These are phyloP conservation scores for Caloenas nicobarica DNA, from an alignment of 2,113 vertebrate genomes.

Conservation along the genomic window DNA sequence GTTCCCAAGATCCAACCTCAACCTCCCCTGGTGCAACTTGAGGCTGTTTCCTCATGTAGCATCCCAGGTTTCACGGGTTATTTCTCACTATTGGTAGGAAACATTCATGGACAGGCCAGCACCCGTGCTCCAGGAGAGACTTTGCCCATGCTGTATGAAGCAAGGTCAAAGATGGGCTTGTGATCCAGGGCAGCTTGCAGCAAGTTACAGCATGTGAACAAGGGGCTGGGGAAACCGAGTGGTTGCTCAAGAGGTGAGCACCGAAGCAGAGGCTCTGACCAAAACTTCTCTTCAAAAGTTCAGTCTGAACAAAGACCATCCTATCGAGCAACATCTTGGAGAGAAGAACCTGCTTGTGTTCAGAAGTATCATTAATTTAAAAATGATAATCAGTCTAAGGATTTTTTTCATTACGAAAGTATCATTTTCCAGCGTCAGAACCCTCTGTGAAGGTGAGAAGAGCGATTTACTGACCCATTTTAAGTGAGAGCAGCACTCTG, in stretches of 20 bases:
- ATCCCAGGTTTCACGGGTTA: neutral
- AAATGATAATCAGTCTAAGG: neutral
- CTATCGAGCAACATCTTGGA: neutral
- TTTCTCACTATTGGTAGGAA: fast-evolving
- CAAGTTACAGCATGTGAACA: fast-evolving
- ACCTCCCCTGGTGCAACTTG: no score
- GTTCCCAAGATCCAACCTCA: no score
- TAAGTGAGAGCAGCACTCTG: neutral
- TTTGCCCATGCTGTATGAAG: fast-evolving
- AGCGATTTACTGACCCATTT: neutral
- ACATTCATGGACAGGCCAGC: fast-evolving
- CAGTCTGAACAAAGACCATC: neutral
- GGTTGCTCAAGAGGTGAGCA: neutral
- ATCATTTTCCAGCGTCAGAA: neutral
- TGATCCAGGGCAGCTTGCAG: neutral
- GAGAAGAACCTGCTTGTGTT: neutral
- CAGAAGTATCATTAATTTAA: no score
- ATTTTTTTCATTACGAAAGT: neutral
- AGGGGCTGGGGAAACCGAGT: neutral
- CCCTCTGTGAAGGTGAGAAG: neutral
- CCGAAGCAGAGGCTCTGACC: neutral
- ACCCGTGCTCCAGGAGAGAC: neutral
- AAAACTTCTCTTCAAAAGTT: neutral
- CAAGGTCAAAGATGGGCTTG: neutral
- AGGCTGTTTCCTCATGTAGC: neutral